Evolutionary conservation across 2,797 vertebrate genomes (phyloP).

Genomic region (Caiman crocodilus): DNA sequence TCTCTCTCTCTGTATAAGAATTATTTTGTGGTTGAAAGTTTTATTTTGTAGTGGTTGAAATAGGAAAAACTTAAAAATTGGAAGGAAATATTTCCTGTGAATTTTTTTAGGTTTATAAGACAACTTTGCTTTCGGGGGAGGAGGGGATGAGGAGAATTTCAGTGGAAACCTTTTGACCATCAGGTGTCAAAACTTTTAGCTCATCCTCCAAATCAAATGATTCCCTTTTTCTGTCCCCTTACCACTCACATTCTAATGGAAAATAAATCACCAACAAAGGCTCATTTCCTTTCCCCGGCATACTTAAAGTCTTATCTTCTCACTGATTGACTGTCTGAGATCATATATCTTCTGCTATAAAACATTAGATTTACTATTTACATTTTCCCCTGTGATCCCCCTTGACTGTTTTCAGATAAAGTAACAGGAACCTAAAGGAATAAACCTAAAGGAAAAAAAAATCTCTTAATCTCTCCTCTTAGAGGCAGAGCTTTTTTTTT

Average conservation of each 20-base stretch:
- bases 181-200: background rate
- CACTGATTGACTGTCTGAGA: background rate
- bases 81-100: background rate
- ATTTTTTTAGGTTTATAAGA: background rate
- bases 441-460: background rate
- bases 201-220: background rate
- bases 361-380: background rate
- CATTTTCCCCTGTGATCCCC: slow-evolving; percentile 3
- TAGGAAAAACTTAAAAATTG: background rate
- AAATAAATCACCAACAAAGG: slow-evolving; percentile 41
- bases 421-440: slow-evolving; percentile 29
- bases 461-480: background rate
- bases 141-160: background rate
- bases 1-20: no score
- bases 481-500: background rate
- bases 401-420: background rate
- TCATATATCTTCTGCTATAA: slow-evolving; percentile 17
- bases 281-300: slow-evolving; percentile 8
- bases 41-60: background rate
- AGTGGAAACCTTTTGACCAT: background rate
- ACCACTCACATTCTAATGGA: background rate
- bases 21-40: background rate
- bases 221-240: background rate
- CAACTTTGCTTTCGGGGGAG: background rate
- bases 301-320: background rate